Evolutionary conservation across 2,888 invertebrate species (phyloP).

Genomic region (Drosophila mimica): DNA sequence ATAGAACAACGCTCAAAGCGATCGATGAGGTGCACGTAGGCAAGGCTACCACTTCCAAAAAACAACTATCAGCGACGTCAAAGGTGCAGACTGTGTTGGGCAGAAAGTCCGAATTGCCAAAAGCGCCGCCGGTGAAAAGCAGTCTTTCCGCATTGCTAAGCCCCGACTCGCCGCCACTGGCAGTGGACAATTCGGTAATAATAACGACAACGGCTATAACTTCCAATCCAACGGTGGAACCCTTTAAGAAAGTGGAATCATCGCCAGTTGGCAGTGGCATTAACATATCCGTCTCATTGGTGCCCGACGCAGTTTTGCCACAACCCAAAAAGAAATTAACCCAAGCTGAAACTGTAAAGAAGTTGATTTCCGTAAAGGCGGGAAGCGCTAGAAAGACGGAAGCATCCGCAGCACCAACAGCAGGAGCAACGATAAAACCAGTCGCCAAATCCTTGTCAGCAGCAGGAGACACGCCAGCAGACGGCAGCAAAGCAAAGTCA

Average conservation of each 20-base stretch:
- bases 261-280: constrained; percentile 24
- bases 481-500: constrained; percentile 6
- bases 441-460: background rate
- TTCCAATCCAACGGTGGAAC: constrained; percentile 1
- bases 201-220: constrained; percentile 33
- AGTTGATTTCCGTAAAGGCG: background rate
- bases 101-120: constrained; percentile 5
- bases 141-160: constrained; percentile 24
- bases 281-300: constrained; percentile 49
- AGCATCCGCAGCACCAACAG: background rate
- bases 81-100: background rate
- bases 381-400: background rate
- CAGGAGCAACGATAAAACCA: background rate
- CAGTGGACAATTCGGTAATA: constrained; percentile 42
- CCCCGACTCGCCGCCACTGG: background rate
- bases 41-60: background rate
- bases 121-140: constrained; percentile 14
- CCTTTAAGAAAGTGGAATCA: constrained; percentile 17
- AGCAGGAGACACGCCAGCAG: background rate
- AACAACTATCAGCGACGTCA: background rate
- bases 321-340: constrained; percentile 19
- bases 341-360: constrained; percentile 33
- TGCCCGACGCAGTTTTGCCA: constrained; percentile 15
- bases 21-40: background rate
- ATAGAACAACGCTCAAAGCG: background rate